Evolutionary conservation across 2,888 invertebrate species (phyloP).

Genomic region (Crematogaster levior): DNA sequence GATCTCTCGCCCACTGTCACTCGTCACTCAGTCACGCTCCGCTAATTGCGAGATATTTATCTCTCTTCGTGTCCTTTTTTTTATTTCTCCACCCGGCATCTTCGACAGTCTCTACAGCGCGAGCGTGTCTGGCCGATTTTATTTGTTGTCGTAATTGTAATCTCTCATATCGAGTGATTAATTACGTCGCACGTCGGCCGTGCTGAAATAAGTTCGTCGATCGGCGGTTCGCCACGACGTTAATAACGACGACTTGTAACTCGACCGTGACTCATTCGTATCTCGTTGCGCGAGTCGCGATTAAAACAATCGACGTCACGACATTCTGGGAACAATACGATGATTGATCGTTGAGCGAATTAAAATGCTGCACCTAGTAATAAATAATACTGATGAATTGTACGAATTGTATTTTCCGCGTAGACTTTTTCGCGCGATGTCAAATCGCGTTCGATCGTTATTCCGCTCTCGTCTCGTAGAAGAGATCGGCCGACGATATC

Average conservation of each 20-base stretch:
- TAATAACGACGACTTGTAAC: constrained; percentile 30
- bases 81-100: constrained; percentile 29
- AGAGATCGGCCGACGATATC: constrained; percentile 63
- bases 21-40: constrained; percentile 55
- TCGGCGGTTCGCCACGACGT: constrained; percentile 18
- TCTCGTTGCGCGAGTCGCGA: constrained; percentile 20
- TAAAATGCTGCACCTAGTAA: neutral
- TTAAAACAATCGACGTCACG: constrained; percentile 28
- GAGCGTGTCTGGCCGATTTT: constrained; percentile 34
- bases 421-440: neutral
- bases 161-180: constrained; percentile 47
- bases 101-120: constrained; percentile 31
- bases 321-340: neutral
- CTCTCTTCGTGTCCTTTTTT: constrained; percentile 23
- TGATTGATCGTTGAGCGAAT: constrained; percentile 28
- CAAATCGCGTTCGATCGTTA: neutral
- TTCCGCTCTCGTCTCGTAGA: neutral
- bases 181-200: constrained; percentile 34
- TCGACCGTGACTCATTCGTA: constrained; percentile 29
- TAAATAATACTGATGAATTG: constrained; percentile 17
- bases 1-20: constrained; percentile 42
- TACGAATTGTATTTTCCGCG: neutral
- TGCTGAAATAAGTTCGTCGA: constrained; percentile 34
- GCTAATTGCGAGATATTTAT: constrained; percentile 55
- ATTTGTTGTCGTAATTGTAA: constrained; percentile 44